Evolutionary conservation across 2,113 vertebrate species (phyloP), one percentile per base, ranked within the genome.

Genomic region (Myotis lucifugus): DNA sequence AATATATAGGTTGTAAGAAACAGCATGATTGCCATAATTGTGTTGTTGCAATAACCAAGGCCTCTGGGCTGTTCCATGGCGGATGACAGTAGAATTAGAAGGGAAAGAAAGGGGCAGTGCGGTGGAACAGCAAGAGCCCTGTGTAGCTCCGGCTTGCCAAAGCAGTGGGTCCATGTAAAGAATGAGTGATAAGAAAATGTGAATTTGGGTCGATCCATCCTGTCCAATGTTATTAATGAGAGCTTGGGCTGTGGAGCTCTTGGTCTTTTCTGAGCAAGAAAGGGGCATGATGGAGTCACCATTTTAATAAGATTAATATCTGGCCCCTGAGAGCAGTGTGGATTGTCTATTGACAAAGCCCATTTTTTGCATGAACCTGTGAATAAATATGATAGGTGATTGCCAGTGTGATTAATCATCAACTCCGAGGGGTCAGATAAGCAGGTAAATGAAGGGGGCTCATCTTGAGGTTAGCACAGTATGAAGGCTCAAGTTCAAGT

Each of bases 271-370:
- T 87, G 34, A 96, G 54, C 42, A 86, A 76, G 32, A 14, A 69
- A 34, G 1, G 37, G 25, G 10, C 11, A 21, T 34, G 79, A 73
- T 86, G 5, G 32, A 50, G 42, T 83, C 46, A 90, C 8, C 8
- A 37, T 93, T 73, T 94, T 83, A 76, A 81, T 59, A 59, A 89
- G 40, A 91, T 94, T 76, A 72, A 54, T 79, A 86, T 76, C 46
- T 64, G 15, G 40, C 54, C 21, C 7, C 34, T 21, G 59, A 94
- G 27, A 32, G 32, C 56, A 50, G 7, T 5, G 2, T 76, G 37
- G 34, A 85, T 85, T 90, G 87, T 78, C 90, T 91, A 8, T 85
- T 88, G 59, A 19, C 19, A 94, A 19, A 96, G 66, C n/a, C 23
- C 23, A 25, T 76, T 72, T 90, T 90, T 77, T 85, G 14, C 61